A percentile compares a stretch with the other conserved stretches of the same genome.
phyloP scores from a whole-genome alignment of 2,888 invertebrate genomes.

The Tineola bisselliella region DNA sequence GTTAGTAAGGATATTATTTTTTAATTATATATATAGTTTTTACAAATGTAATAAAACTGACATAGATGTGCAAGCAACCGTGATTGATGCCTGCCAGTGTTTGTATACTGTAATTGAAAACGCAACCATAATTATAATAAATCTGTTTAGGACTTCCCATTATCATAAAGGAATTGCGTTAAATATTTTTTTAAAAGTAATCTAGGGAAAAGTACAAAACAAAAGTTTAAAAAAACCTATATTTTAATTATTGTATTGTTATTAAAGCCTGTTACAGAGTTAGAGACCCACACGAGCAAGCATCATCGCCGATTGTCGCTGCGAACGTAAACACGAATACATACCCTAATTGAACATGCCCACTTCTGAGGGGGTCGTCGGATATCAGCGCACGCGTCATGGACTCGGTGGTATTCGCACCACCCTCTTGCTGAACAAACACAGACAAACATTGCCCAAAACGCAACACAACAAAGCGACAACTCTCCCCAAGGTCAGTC shows the following conservation, averaged over 20 bases:
- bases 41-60: slow-evolving; percentile 3
- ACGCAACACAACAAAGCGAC: slow-evolving; percentile 36
- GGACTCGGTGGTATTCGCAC: slow-evolving; percentile 92
- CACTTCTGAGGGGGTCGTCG: slow-evolving; percentile 91
- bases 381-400: slow-evolving; percentile 95
- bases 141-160: not conserved
- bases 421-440: slow-evolving; percentile 89
- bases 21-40: not conserved
- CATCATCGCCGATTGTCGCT: not conserved
- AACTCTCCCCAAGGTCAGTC: slow-evolving; percentile 44
- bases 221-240: too few species aligned
- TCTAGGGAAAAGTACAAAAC: not conserved
- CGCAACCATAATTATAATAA: not conserved
- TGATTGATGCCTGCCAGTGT: slow-evolving; percentile 6
- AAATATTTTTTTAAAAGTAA: not conserved
- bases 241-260: too few species aligned
- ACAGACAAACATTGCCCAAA: slow-evolving; percentile 54
- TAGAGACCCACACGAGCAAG: not conserved
- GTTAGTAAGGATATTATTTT: not conserved
- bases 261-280: not conserved
- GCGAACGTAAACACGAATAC: slow-evolving; percentile 57
- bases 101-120: not conserved
- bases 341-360: slow-evolving; percentile 95
- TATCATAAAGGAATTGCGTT: not conserved
- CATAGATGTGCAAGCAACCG: not conserved